phyloP scores from a whole-genome alignment of 2,888 invertebrate genomes.

The Tetragonula carbonaria region DNA sequence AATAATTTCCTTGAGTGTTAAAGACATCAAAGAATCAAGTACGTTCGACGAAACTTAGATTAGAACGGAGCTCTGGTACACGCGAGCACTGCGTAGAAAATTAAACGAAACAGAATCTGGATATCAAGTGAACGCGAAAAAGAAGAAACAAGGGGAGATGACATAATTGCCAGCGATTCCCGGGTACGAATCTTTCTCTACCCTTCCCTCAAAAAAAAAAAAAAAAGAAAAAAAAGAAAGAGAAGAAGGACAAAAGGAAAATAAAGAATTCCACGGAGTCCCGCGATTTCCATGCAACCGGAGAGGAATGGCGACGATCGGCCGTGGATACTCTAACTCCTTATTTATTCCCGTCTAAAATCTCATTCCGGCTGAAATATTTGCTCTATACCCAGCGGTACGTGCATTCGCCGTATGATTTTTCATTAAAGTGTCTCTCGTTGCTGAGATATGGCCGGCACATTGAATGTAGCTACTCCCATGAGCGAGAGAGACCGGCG shows the following conservation, averaged over 20 bases:
- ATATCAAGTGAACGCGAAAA: neutral
- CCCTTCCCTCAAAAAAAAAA: neutral
- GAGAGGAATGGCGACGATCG: conserved; percentile 43
- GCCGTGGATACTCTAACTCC: conserved; percentile 55
- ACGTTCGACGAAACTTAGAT: neutral
- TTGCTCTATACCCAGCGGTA: conserved; percentile 72
- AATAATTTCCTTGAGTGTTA: neutral
- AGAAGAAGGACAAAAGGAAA: no score
- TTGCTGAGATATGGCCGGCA: conserved; percentile 81
- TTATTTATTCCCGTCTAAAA: conserved; percentile 82
- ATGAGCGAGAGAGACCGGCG: conserved; percentile 63
- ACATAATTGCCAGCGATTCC: neutral
- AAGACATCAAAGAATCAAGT: neutral
- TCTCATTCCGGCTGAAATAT: conserved; percentile 81
- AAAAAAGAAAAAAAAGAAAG: neutral
- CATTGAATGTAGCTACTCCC: conserved; percentile 82
- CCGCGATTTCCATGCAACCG: conserved; percentile 19
- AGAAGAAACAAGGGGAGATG: neutral
- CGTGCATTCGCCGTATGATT: conserved; percentile 82
- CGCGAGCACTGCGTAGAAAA: neutral
- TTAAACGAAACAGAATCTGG: neutral
- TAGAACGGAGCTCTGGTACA: neutral
- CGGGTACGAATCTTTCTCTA: neutral
- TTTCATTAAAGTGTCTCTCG: conserved; percentile 83
- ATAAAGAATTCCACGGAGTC: no score